A percentile compares a stretch with the other conserved stretches of the same genome.
phyloP scores from a whole-genome alignment of 2,797 vertebrate genomes.

The Pelodytes ibericus region DNA sequence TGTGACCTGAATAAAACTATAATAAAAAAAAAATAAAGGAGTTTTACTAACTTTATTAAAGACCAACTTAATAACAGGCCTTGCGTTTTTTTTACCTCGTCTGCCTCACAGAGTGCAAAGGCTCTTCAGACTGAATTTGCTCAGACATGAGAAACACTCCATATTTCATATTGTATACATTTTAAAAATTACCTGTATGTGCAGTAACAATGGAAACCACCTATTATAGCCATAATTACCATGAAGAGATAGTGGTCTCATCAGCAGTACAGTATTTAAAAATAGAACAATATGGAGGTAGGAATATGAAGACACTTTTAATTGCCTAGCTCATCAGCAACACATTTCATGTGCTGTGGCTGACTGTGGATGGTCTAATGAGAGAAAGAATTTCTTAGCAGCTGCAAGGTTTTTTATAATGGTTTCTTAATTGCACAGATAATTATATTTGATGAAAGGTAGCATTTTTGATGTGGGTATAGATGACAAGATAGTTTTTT shows the following conservation, averaged over 20 bases:
- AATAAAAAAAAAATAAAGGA: no score
- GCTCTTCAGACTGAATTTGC: no score
- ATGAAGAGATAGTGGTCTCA: background rate
- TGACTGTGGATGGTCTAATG: constrained; percentile 24
- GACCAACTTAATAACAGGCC: no score
- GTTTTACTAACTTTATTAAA: no score
- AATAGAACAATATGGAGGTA: constrained; percentile 7
- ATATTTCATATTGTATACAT: no score
- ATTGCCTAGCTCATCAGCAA: constrained; percentile 34
- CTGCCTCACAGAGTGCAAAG: no score
- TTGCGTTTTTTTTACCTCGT: no score
- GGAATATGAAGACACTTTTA: constrained; percentile 11
- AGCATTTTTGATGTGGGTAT: background rate
- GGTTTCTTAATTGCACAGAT: constrained; percentile 14
- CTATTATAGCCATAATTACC: background rate
- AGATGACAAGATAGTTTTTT: no score
- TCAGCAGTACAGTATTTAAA: constrained; percentile 12
- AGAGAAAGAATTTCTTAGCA: constrained; percentile 19
- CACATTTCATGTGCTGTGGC: constrained; percentile 1
- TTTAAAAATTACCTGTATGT: no score
- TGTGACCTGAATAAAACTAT: no score
- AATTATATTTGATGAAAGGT: constrained; percentile 27
- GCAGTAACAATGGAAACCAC: background rate
- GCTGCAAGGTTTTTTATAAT: constrained; percentile 22
- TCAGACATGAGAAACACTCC: no score